Evolutionary conservation across 1,140 invertebrate genomes (phyloP), one percentile per base, ranked within the genome.

Genomic region (Daktulosphaira vitifoliae): DNA sequence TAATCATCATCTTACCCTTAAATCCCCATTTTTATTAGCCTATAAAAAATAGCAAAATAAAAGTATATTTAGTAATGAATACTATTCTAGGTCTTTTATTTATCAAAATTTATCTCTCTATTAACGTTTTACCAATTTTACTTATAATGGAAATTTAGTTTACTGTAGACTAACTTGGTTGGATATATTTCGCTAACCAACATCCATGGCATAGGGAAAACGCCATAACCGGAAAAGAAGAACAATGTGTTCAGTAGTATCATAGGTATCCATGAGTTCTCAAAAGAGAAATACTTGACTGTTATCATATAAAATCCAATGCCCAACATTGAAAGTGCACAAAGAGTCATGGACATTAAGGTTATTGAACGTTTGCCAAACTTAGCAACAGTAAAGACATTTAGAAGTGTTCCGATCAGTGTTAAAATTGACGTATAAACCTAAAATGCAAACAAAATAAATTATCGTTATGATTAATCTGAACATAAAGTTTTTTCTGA

Each of bases 131-230:
- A n/a, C n/a, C n/a, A n/a, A n/a, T n/a, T n/a, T n/a, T n/a, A n/a
- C n/a, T n/a, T n/a, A n/a, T n/a, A n/a, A n/a, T n/a, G n/a, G n/a
- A n/a, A n/a, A n/a, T n/a, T n/a, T n/a, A n/a, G n/a, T n/a, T n/a
- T n/a, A n/a, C n/a, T n/a, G n/a, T 6, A 22, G 16, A 66, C 65
- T 48, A 6, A 72, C 72, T 71, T 71, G 16, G 70, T 49, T 0
- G 72, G 72, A 39, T 71, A 73, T 38, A 73, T 69, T 68, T 73
- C 72, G 11, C 71, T 69, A 37, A 73, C 50, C 9, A 73, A 66
- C 48, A 70, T 68, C 72, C 72, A 73, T 13, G 72, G 71, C 18
- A 73, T 69, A 9, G 71, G 67, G 44, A 62, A 46, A 1, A 68
- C 26, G 1, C 65, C 50, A 13, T 59, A 50, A 46, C 51, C 52